Evolutionary conservation across 1,140 invertebrate species (phyloP).

Genomic region (Zaprionus taronus): DNA sequence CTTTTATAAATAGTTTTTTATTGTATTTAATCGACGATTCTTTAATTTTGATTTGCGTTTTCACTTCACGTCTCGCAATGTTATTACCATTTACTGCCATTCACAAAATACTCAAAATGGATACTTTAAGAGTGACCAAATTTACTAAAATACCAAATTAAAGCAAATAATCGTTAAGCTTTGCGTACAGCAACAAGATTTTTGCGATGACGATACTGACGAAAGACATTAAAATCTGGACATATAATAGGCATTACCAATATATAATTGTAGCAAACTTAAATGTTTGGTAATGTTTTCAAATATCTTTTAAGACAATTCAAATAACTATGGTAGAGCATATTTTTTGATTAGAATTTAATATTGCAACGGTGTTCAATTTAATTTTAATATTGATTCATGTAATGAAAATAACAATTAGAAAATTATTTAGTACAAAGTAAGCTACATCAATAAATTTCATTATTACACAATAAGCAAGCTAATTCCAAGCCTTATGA

Average conservation of each 20-base stretch:
- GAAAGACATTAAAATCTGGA: neutral
- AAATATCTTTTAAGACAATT: neutral
- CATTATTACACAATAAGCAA: neutral
- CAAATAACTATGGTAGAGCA: too few species aligned
- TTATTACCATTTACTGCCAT: conserved; percentile 50
- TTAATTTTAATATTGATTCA: too few species aligned
- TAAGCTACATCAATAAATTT: neutral
- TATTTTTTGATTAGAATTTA: too few species aligned
- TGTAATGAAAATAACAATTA: too few species aligned
- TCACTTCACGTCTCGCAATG: conserved; percentile 51
- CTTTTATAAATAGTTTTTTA: conserved; percentile 13
- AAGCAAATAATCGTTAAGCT: neutral
- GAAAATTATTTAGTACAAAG: neutral
- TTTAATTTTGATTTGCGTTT: conserved; percentile 40
- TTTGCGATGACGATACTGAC: neutral
- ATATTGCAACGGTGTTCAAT: too few species aligned
- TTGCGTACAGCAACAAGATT: too few species aligned
- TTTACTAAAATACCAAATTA: conserved; percentile 9
- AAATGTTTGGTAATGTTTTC: too few species aligned
- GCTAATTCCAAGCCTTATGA: too few species aligned
- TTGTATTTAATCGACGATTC: conserved; percentile 26
- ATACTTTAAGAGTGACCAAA: conserved; percentile 24
- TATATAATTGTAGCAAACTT: too few species aligned
- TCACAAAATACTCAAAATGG: conserved; percentile 37
- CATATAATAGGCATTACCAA: too few species aligned